Evolutionary conservation across 2,888 invertebrate genomes (phyloP).

Genomic region (Cylloceria caligata): DNA sequence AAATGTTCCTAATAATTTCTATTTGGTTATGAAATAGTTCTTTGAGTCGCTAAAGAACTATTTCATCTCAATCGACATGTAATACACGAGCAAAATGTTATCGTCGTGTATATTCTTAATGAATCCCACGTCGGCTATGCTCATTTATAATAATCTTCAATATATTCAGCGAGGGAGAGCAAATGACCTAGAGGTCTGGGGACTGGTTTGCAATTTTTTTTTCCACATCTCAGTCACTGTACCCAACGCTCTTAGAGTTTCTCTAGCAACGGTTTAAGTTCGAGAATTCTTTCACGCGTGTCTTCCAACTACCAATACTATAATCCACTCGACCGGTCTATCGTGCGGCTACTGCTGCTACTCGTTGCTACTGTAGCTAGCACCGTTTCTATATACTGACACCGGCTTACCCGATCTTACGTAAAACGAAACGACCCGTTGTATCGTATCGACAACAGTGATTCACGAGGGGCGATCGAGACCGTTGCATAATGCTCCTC

Average conservation of each 20-base stretch:
- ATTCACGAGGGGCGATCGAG: constrained; percentile 66
- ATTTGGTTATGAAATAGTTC: too few species aligned
- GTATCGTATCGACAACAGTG: constrained; percentile 67
- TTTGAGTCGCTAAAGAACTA: too few species aligned
- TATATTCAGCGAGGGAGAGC: neutral
- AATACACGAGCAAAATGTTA: neutral
- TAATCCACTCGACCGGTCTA: constrained; percentile 12
- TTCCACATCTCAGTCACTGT: neutral
- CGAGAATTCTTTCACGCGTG: constrained; percentile 25
- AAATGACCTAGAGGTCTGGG: constrained; percentile 42
- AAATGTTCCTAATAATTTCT: too few species aligned
- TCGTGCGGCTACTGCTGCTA: neutral
- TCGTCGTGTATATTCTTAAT: neutral
- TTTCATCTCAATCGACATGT: too few species aligned
- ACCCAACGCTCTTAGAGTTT: constrained; percentile 1
- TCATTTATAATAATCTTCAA: constrained; percentile 9
- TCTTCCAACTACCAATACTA: constrained; percentile 22
- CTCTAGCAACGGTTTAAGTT: constrained; percentile 13
- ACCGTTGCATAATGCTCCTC: constrained; percentile 69
- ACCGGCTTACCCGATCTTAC: constrained; percentile 59
- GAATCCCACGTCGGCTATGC: neutral
- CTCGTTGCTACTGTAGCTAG: neutral
- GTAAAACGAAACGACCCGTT: constrained; percentile 60
- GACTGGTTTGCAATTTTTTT: constrained; percentile 46
- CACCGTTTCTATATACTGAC: constrained; percentile 19